These are phyloP conservation scores for Galaxias olidus DNA, from an alignment of 2,797 vertebrate species.

Conservation along the genomic window DNA sequence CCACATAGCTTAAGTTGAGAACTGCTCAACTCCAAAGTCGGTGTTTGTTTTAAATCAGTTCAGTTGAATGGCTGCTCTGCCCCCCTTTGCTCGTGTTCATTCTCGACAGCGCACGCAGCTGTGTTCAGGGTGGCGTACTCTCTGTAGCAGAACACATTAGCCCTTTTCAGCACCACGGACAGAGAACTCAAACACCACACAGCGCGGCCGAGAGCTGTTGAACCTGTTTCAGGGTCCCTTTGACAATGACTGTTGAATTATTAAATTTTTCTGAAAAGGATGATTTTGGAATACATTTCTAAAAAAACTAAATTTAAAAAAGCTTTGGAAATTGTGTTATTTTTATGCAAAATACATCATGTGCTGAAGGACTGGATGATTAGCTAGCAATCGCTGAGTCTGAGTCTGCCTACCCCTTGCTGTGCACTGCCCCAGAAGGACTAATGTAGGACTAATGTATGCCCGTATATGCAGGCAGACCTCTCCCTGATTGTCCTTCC, in stretches of 20 bases:
- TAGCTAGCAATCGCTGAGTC: constrained; percentile 48
- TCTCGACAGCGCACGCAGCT: constrained; percentile 14
- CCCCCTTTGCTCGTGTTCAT: background rate
- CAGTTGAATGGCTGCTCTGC: too few relatives aligned
- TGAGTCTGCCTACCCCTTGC: constrained; percentile 46
- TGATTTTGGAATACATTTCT: too few relatives aligned
- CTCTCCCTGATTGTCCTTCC: background rate
- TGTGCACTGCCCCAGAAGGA: constrained; percentile 28
- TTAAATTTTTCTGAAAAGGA: background rate
- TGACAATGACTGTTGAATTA: background rate
- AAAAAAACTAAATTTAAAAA: too few relatives aligned
- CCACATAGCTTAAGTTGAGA: too few relatives aligned
- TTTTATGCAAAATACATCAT: constrained; percentile 1
- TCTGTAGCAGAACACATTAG: background rate
- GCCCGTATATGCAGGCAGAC: constrained; percentile 22
- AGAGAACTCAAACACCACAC: constrained; percentile 40
- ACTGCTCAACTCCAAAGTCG: too few relatives aligned
- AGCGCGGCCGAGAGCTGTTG: background rate
- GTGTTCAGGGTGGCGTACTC: constrained; percentile 1
- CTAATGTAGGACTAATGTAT: constrained; percentile 49
- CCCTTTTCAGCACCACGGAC: constrained; percentile 40
- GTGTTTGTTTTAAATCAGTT: too few relatives aligned
- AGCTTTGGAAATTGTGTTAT: too few relatives aligned
- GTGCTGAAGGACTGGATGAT: constrained; percentile 17
- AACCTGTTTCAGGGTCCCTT: background rate